These are phyloP conservation scores for Ophion costatus DNA, from an alignment of 2,888 invertebrate species.

Conservation along the genomic window DNA sequence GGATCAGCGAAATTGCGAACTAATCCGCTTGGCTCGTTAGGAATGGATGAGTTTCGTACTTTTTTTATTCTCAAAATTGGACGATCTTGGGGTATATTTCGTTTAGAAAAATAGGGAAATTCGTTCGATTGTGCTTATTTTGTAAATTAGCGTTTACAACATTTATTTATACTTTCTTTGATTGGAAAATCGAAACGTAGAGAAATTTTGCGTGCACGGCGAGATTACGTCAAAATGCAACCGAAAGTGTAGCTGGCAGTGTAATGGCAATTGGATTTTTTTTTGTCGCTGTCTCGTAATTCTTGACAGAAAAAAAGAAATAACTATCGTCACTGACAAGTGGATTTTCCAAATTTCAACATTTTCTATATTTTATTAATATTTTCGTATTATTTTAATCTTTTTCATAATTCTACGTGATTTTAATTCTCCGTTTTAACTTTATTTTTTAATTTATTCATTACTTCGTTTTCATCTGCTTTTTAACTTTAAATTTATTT, in stretches of 20 bases:
- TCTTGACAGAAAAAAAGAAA: too few species aligned
- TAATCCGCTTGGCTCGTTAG: not conserved
- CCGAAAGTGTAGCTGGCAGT: not conserved
- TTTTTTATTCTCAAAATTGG: too few species aligned
- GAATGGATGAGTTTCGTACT: not conserved
- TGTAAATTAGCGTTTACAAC: too few species aligned
- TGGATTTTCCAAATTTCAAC: too few species aligned
- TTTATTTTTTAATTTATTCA: not conserved
- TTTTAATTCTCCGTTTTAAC: too few species aligned
- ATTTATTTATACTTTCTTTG: not conserved
- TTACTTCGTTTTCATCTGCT: not conserved
- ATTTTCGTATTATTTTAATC: not conserved
- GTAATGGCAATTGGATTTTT: too few species aligned
- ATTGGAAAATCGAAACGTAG: not conserved
- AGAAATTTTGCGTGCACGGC: too few species aligned
- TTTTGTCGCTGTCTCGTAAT: too few species aligned
- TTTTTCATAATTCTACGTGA: not conserved
- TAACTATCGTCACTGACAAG: too few species aligned
- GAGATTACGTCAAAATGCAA: too few species aligned
- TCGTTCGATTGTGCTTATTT: not conserved
- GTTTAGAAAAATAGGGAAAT: not conserved
- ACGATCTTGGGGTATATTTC: not conserved
- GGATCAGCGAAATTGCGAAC: too few species aligned
- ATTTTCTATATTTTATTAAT: too few species aligned
- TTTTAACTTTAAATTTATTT: not conserved